Evolutionary conservation across 2,888 invertebrate genomes (phyloP), one percentile per base, ranked within the genome.

Genomic region (Ptychoptera albimana): DNA sequence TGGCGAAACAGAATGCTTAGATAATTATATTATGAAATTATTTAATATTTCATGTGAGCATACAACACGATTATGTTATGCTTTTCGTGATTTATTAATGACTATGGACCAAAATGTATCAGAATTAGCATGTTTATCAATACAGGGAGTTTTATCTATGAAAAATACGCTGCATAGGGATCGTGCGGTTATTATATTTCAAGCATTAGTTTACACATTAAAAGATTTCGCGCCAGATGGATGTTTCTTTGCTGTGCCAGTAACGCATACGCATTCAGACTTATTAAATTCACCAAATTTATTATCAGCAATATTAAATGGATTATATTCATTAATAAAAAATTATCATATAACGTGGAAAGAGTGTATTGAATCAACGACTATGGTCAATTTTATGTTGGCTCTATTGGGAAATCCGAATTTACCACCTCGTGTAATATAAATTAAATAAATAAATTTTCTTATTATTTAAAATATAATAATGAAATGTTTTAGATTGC

Each of bases 281-380:
- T 58, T 71, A 23, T 55, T 64, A 3, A 60, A 65, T 36, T 64
- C 66, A 52, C 69, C 69, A 1, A 60, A 62, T 37, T 72, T 80
- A 23, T 64, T 82, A 56, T 73, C 75, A 9, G 71, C 77, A n/a
- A 68, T 82, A 1, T 61, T 85, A 46, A 77, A 82, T 45, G 75
- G 73, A 1, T 63, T 84, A 10, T 67, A 75, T 15, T 68, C 71
- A 1, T 64, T 83, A 37, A 76, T 84, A 5, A 74, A 76, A 46
- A 72, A 77, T 39, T 79, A 79, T 51, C 73, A 78, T 48, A 75
- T 85, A 11, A 78, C 78, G 31, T 85, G 85, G 85, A 74, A 77
- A 46, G 82, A 84, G 52, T 82, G 80, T 46, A 69, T 84, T 2
- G 84, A 86, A 66, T 77, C 82, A 1, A 70, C 81, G 47, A 79